Evolutionary conservation across 2,888 invertebrate species (phyloP).

Genomic region (Drosophila subsilvestris): DNA sequence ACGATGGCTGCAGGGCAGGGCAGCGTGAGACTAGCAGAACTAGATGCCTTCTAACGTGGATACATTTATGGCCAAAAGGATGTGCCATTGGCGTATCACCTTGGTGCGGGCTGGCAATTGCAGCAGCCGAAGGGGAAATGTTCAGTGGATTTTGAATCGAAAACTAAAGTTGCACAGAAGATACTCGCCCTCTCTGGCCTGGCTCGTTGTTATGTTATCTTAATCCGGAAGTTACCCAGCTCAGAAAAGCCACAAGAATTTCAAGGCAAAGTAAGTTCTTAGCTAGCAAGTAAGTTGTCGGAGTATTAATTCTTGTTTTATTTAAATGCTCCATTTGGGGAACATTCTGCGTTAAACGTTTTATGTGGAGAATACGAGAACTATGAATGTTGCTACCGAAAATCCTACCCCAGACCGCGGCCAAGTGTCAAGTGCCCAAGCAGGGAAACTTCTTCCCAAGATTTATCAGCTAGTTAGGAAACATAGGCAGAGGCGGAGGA

Average conservation of each 20-base stretch:
- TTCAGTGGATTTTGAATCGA: conserved; percentile 30
- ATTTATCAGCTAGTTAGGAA: conserved; percentile 42
- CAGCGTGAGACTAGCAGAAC: conserved; percentile 15
- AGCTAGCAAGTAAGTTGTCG: neutral
- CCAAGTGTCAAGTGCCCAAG: conserved; percentile 25
- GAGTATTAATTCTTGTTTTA: conserved; percentile 29
- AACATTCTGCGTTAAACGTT: conserved; percentile 48
- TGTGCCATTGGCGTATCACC: too few relatives aligned
- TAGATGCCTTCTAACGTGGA: conserved; percentile 12
- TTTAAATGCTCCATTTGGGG: conserved; percentile 28
- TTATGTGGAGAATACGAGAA: conserved; percentile 14
- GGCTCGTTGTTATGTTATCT: conserved; percentile 45
- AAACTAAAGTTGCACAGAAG: conserved; percentile 28
- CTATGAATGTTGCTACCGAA: too few relatives aligned
- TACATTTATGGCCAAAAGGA: too few relatives aligned
- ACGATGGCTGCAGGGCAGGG: conserved; percentile 32
- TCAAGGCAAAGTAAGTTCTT: conserved; percentile 4
- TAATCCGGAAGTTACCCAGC: conserved; percentile 44
- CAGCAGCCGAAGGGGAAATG: conserved; percentile 52
- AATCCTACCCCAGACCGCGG: neutral
- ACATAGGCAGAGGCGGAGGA: neutral
- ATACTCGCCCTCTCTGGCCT: conserved; percentile 25
- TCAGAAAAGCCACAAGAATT: conserved; percentile 47
- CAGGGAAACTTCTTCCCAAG: conserved; percentile 11
- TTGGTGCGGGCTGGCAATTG: conserved; percentile 58